Base-by-base conservation (phyloP, 2,797 vertebrate genomes). In the Gallirallus australis region DNA sequence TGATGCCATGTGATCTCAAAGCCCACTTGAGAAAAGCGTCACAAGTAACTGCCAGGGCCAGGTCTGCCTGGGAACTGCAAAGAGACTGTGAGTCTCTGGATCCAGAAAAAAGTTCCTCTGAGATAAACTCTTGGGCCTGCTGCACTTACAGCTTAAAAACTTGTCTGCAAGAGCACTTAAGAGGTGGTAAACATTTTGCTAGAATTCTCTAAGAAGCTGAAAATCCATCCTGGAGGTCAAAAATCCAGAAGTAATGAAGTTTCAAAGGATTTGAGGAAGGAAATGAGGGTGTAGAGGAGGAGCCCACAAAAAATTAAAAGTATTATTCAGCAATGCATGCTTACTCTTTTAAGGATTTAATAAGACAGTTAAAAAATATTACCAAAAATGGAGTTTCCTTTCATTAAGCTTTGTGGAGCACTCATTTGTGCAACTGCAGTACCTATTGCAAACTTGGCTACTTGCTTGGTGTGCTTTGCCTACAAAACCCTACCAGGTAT, bases 1-100 rank as follows among this genome's bases (percentile, higher is more conserved):
- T 81, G 98, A 95, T 97, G 98, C 98, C 98, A 97, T 97, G 97
- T 98, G 98, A 98, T 97, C 95, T 95, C 81, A 96, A 90, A 86
- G 89, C 94, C 88, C 60, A 23, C 81, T 96, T 91, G 54, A 88
- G 90, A 90, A 81, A 86, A 40, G 66, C 48, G 54, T 66, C 78
- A 23, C 60, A 85, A 87, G n/a, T 35, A 56, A 28, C 54, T 86
- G 39, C 47, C 52, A 42, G 31, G 56, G 39, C 37, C 70, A 59
- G 73, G 53, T 23, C 50, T 56, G 31, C 40, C 53, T 69, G 76
- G 37, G 70, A 89, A 20, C 20, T 72, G 35, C 31, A 33, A 86
- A 57, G 48, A 21, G 27, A 81, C 24, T 6, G 0, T 5, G 6
- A 64, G 12, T 30, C 54, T 87, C 76, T 39, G 20, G 28, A 8